Percentiles rank a stretch among this genome's conserved stretches.
Conservation (phyloP, 2,888 invertebrate genomes). For the Drosophila ustulata region DNA sequence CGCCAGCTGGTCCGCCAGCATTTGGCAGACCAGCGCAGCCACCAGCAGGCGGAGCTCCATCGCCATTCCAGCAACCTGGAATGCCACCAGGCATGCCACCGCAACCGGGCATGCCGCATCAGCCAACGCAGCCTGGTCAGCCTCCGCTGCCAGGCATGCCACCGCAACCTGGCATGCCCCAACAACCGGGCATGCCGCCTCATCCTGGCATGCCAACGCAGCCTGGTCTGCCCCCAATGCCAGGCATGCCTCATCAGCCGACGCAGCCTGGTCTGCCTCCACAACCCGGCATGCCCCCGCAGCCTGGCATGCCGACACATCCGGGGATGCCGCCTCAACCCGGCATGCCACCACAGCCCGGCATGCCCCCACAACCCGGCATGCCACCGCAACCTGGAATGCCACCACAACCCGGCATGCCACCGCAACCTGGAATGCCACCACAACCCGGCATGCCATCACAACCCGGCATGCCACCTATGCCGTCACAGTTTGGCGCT, state of each 20-base stretch:
- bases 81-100: slow-evolving; percentile 19
- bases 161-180: slow-evolving; percentile 20
- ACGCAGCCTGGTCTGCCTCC: slow-evolving; percentile 1
- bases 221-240: background rate
- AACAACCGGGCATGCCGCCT: slow-evolving; percentile 19
- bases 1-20: slow-evolving; percentile 32
- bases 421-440: slow-evolving; percentile 1
- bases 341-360: slow-evolving; percentile 2
- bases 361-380: background rate
- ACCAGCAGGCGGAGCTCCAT: slow-evolving; percentile 14
- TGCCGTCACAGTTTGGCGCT: slow-evolving; percentile 39
- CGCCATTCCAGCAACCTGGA: slow-evolving; percentile 15
- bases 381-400: background rate
- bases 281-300: background rate
- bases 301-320: slow-evolving; percentile 1
- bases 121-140: slow-evolving; percentile 1
- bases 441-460: slow-evolving; percentile 8
- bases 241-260: background rate
- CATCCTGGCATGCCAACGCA: slow-evolving; percentile 18
- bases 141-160: slow-evolving; percentile 19
- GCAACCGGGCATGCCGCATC: slow-evolving; percentile 1
- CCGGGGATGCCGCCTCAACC: background rate
- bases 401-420: background rate
- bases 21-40: slow-evolving; percentile 53
- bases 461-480: slow-evolving; percentile 3